Evolutionary conservation across 2,113 vertebrate genomes (phyloP).

Genomic region (Salminus brasiliensis): DNA sequence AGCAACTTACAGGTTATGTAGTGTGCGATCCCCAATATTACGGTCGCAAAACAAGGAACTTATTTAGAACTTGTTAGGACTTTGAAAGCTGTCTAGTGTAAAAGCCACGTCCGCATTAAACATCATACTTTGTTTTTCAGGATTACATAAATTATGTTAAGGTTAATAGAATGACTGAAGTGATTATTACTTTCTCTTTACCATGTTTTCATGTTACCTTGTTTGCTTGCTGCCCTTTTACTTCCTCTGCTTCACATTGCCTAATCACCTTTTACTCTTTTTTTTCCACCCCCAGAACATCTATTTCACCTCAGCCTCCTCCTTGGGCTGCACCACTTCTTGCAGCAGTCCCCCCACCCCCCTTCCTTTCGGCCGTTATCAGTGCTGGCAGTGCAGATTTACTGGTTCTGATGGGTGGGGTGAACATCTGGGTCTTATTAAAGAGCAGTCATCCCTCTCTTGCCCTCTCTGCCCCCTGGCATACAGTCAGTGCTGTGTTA

Average conservation of each 20-base stretch:
- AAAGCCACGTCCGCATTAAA: too few species aligned
- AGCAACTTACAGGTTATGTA: too few species aligned
- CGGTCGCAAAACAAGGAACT: too few species aligned
- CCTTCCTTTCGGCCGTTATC: conserved; percentile 66
- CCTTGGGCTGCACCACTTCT: background rate
- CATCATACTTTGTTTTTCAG: too few species aligned
- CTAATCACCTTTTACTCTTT: conserved; percentile 17
- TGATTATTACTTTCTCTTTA: conserved; percentile 28
- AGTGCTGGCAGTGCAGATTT: conserved; percentile 76
- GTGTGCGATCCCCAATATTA: too few species aligned
- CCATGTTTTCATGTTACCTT: background rate
- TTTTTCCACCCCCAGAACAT: conserved; percentile 28
- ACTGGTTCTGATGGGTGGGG: conserved; percentile 75
- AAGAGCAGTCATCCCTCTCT: conserved; percentile 66
- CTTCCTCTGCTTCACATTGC: conserved; percentile 38
- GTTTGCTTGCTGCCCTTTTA: background rate
- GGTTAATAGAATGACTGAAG: background rate
- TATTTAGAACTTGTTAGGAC: too few species aligned
- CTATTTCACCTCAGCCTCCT: background rate
- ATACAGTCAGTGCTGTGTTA: conserved; percentile 28
- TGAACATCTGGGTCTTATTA: conserved; percentile 83
- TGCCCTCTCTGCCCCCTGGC: conserved; percentile 46
- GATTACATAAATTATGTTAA: too few species aligned
- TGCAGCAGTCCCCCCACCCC: background rate
- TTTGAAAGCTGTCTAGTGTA: too few species aligned